Percentiles rank a stretch among this genome's conserved stretches.
These are phyloP conservation scores for Pristionchus arcanus DNA, from an alignment of 2,888 invertebrate genomes.

Conservation along the genomic window DNA sequence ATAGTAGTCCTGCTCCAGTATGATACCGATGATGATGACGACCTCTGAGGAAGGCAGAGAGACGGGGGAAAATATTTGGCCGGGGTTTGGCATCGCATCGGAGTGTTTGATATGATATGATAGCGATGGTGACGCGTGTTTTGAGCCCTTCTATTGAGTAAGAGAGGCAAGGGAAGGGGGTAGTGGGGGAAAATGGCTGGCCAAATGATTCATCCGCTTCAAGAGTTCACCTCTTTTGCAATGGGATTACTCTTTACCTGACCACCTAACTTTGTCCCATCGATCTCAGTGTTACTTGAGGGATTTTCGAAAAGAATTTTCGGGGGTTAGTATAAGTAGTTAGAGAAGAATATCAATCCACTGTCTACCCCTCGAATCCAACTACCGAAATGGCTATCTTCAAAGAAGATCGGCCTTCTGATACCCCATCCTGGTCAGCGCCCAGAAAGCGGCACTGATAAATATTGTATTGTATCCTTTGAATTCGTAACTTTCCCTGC, in stretches of 20 bases:
- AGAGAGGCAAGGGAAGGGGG: background rate
- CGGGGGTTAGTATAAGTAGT: background rate
- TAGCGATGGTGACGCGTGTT: slow-evolving; percentile 40
- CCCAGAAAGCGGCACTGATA: no score
- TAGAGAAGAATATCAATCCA: no score
- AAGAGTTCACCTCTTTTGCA: background rate
- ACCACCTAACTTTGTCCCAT: background rate
- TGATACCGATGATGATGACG: slow-evolving; percentile 6
- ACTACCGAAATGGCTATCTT: no score
- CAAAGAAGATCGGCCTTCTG: no score
- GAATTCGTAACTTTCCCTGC: background rate
- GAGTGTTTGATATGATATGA: slow-evolving; percentile 48
- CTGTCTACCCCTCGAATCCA: no score
- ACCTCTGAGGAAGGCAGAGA: background rate
- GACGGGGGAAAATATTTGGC: slow-evolving; percentile 45
- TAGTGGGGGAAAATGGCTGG: background rate
- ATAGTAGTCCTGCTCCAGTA: background rate
- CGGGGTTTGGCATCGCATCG: background rate
- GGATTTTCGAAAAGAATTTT: background rate
- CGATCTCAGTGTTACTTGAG: background rate
- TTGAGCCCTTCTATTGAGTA: background rate
- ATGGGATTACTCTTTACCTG: background rate
- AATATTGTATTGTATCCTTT: no score
- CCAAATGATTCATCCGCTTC: background rate
- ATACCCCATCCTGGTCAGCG: no score